phyloP scores from a whole-genome alignment of 2,888 invertebrate genomes.

The Volucella zonaria region DNA sequence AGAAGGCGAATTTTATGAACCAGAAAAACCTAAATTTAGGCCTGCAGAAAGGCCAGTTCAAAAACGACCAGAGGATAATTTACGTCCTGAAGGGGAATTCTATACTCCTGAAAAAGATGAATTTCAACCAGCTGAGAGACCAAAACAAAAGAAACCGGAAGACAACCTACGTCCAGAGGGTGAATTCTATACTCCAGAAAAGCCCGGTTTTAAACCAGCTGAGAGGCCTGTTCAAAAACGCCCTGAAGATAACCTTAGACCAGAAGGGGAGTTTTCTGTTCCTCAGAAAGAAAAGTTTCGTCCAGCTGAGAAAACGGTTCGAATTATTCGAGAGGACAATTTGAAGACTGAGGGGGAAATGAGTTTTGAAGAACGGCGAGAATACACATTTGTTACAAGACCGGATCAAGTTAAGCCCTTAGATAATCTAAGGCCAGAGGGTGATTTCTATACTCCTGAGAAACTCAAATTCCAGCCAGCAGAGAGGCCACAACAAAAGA shows the following conservation, averaged over 20 bases:
- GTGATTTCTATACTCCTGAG: constrained; percentile 83
- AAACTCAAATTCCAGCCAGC: constrained; percentile 84
- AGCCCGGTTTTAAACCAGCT: constrained; percentile 79
- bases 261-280: constrained; percentile 84
- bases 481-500: constrained; percentile 83
- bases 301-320: constrained; percentile 83
- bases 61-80: constrained; percentile 82
- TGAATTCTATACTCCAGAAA: constrained; percentile 81
- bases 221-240: constrained; percentile 82
- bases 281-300: constrained; percentile 82
- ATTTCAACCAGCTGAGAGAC: constrained; percentile 83
- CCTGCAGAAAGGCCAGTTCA: constrained; percentile 81
- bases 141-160: constrained; percentile 80
- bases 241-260: constrained; percentile 84
- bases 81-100: constrained; percentile 85
- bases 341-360: constrained; percentile 85
- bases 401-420: constrained; percentile 81
- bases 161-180: constrained; percentile 85
- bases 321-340: constrained; percentile 83
- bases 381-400: constrained; percentile 83
- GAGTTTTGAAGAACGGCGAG: constrained; percentile 82
- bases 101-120: constrained; percentile 82
- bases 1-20: constrained; percentile 84
- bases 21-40: constrained; percentile 82
- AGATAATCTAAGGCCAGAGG: constrained; percentile 84